Conservation (phyloP, 1,140 invertebrate species). For the Ridgeia piscesae region DNA sequence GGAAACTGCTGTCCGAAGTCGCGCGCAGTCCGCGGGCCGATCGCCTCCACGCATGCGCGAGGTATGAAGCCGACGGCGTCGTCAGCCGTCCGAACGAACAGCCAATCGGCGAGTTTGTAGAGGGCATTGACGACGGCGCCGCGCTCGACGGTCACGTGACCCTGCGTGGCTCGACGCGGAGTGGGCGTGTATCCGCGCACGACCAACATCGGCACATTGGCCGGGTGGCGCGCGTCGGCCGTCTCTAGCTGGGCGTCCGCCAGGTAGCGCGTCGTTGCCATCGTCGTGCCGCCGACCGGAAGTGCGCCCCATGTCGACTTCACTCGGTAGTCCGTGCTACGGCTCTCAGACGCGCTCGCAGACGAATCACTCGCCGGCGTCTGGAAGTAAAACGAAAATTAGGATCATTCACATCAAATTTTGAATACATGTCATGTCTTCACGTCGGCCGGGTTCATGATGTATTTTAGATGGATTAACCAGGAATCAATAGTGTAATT, state of each 20-base stretch:
- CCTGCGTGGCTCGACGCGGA: neutral
- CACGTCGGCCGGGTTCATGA: no score
- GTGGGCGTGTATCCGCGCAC: neutral
- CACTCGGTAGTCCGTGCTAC: neutral
- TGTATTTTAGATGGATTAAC: no score
- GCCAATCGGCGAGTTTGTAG: neutral
- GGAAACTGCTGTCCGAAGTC: slow-evolving; percentile 3
- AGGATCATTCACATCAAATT: neutral
- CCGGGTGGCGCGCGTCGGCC: neutral
- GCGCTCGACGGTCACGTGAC: neutral
- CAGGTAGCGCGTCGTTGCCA: neutral
- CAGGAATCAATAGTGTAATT: no score
- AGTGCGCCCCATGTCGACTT: neutral
- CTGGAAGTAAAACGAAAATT: neutral
- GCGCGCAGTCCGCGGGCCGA: neutral
- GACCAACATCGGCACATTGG: neutral
- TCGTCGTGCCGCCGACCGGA: neutral
- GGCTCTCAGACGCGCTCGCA: neutral
- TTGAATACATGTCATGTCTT: no score
- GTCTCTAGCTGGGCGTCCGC: neutral
- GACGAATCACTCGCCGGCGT: neutral
- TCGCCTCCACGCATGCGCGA: neutral
- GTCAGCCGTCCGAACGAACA: neutral
- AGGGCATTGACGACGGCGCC: neutral
- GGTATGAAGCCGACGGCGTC: neutral